Evolutionary conservation across 1,140 invertebrate species (phyloP).

Genomic region (Pogonomyrmex barbatus): DNA sequence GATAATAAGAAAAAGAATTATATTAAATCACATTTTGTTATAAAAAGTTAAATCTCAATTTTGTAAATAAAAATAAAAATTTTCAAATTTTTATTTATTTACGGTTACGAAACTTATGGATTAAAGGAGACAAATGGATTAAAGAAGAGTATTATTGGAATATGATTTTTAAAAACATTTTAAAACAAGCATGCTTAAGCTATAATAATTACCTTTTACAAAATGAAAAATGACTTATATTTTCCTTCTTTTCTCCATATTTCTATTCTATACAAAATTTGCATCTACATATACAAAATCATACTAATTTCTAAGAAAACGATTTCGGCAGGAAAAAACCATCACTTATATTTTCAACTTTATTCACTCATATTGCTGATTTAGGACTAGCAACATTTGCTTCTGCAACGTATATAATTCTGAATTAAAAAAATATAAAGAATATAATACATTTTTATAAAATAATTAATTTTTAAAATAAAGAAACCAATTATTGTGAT

Average conservation of each 20-base stretch:
- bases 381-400: not conserved
- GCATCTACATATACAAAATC: not conserved
- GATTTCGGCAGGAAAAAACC: not conserved
- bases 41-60: not conserved
- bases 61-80: not conserved
- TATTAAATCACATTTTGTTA: not conserved
- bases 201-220: not conserved
- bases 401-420: not conserved
- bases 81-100: not conserved
- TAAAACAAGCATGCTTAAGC: not conserved
- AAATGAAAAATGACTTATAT: not conserved
- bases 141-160: not conserved
- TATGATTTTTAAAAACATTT: too few species aligned
- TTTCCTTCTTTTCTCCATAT: not conserved
- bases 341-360: not conserved
- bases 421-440: not conserved
- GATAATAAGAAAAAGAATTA: not conserved
- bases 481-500: not conserved
- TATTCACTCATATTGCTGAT: constrained; percentile 3
- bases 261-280: not conserved
- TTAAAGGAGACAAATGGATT: not conserved
- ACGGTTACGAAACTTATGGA: not conserved
- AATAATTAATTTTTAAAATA: not conserved
- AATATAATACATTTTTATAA: not conserved
- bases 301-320: not conserved